Base-by-base conservation (phyloP, 2,888 invertebrate genomes). In the Tipula lateralis region DNA sequence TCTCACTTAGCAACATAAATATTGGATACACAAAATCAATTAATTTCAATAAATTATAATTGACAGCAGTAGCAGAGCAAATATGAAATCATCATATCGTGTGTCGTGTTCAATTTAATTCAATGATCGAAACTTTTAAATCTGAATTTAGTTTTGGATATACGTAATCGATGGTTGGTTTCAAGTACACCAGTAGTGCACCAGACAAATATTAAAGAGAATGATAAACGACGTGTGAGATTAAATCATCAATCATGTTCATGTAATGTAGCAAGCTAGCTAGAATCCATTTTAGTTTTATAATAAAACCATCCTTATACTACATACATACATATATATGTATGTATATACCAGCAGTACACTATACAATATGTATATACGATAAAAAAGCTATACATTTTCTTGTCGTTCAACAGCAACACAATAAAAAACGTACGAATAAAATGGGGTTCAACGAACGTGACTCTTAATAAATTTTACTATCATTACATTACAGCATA, bases 371-470 rank as follows among this genome's bases (percentile, higher is more conserved):
- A n/a, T n/a, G n/a, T n/a, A n/a, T n/a, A n/a, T n/a, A 36, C 36
- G 36, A 50, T 50, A 66, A 66, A 66, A 66, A 66, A 66, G 66
- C 66, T 24, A 66, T 66, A 66, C 66, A 66, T 66, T 7, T 50
- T 50, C 66, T 66, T 66, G 66, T 66, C 66, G 12, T 66, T 66
- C 24, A 24, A 66, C 24, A 66, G n/a, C 66, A 66, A 66, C 66
- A 66, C 7, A 32, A 32, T 5, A 32, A 32, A 66, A 19, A 12
- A 13, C 13, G 66, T 66, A 66, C 66, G 66, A 66, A 66, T 66
- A 66, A 66, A 66, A 66, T 66, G 66, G 66, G 66, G 66, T 66
- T 66, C 66, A 66, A 66, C 66, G 66, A 12, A 66, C 66, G 66
- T 66, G 66, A 66, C 66, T 66, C 66, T 50, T 16, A 66, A 66